These are phyloP conservation scores for Brachyrhaphis roseni DNA, from an alignment of 2,797 vertebrate species.

Conservation along the genomic window DNA sequence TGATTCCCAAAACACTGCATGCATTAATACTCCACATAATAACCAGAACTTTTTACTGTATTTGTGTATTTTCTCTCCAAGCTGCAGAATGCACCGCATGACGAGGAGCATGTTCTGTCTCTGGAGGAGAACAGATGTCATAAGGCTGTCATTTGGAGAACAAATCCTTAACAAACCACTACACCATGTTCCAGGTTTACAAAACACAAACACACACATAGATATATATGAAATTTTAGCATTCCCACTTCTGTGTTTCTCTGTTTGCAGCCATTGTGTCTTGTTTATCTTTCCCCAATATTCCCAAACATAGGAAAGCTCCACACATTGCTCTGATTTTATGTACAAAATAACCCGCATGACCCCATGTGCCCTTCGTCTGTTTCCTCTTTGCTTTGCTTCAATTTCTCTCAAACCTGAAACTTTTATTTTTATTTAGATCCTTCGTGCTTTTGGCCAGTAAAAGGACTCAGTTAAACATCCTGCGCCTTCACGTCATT, in stretches of 20 bases:
- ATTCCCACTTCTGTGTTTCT: conserved; percentile 61
- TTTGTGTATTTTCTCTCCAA: conserved; percentile 25
- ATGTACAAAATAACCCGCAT: conserved; percentile 45
- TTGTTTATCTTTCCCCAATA: conserved; percentile 71
- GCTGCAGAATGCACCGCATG: conserved; percentile 39
- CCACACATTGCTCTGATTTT: conserved; percentile 50
- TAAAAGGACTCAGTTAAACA: conserved; percentile 36
- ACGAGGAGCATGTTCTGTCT: conserved; percentile 65
- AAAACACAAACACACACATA: conserved; percentile 21
- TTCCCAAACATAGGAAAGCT: conserved; percentile 64
- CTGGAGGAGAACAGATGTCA: conserved; percentile 66
- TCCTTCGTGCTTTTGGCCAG: conserved; percentile 18
- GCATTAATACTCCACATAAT: neutral
- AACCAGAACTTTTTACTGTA: conserved; percentile 24
- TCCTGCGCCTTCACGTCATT: conserved; percentile 58
- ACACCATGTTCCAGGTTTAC: conserved; percentile 70
- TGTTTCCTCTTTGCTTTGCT: conserved; percentile 9
- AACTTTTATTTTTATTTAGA: conserved; percentile 35
- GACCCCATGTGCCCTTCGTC: conserved; percentile 34
- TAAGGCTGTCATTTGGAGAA: conserved; percentile 70
- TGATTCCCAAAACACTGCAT: neutral
- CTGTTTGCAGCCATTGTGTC: conserved; percentile 55
- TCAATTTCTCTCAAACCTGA: conserved; percentile 47
- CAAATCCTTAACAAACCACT: conserved; percentile 72
- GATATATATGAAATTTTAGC: conserved; percentile 61